These are phyloP conservation scores for Polypedilum pembai DNA, from an alignment of 1,140 invertebrate genomes.

Conservation along the genomic window DNA sequence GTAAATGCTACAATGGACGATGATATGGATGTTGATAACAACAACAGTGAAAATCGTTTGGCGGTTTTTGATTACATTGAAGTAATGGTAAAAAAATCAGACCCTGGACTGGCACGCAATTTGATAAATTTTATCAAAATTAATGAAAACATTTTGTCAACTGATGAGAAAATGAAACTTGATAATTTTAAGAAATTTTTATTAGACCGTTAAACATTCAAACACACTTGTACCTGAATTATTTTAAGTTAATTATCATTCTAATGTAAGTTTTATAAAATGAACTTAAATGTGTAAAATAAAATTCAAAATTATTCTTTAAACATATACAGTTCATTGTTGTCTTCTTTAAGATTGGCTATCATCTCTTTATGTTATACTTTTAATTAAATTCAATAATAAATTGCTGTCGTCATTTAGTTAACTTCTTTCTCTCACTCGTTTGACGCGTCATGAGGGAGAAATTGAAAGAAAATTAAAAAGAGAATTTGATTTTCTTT, in stretches of 20 bases:
- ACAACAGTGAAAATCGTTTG: not conserved
- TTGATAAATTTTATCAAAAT: not conserved
- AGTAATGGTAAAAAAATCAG: not conserved
- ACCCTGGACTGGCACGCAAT: not conserved
- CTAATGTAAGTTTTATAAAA: not conserved
- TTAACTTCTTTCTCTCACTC: not conserved
- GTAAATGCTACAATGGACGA: not conserved
- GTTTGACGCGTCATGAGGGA: not conserved
- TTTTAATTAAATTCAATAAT: conserved; percentile 2
- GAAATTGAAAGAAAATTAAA: conserved; percentile 1
- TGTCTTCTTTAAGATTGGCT: not conserved
- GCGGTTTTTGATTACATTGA: not conserved
- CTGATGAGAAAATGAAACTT: not conserved
- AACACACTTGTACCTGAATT: too few relatives aligned
- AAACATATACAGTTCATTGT: too few relatives aligned
- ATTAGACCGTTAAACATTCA: too few relatives aligned
- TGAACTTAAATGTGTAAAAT: not conserved
- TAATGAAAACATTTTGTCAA: not conserved
- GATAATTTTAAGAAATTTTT: not conserved
- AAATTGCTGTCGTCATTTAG: not conserved
- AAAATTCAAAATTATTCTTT: too few relatives aligned
- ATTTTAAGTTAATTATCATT: not conserved
- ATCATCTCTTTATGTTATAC: not conserved
- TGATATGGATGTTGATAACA: not conserved
- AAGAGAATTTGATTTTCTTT: not conserved